Percentiles rank a stretch among this genome's conserved stretches.
Conservation (phyloP, 2,888 invertebrate genomes). For the Thereva nobilitata region DNA sequence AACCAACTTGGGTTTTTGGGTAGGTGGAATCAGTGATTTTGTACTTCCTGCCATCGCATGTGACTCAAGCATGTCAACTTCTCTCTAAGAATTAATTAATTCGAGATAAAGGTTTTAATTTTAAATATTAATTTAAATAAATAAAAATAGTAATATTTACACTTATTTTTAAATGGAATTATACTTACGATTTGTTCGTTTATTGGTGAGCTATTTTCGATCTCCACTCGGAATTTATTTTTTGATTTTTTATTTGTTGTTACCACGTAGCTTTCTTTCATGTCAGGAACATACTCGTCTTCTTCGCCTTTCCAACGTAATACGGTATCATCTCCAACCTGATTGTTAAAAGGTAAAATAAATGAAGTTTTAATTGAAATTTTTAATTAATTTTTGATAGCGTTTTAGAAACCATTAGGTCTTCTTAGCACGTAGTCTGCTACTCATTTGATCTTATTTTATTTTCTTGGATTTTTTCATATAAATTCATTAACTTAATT, state of each 20-base stretch:
- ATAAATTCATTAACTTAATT: too few species aligned
- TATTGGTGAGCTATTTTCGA: neutral
- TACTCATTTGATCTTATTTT: too few species aligned
- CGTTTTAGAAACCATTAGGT: too few species aligned
- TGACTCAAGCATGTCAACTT: conserved; percentile 45
- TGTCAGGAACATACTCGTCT: conserved; percentile 50
- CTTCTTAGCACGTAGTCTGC: too few species aligned
- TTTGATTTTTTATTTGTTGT: conserved; percentile 18
- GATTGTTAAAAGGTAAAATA: too few species aligned
- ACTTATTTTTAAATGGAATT: too few species aligned
- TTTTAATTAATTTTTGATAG: too few species aligned
- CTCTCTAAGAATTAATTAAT: conserved; percentile 18
- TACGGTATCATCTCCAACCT: conserved; percentile 74
- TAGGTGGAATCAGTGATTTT: conserved; percentile 52
- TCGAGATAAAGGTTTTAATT: conserved; percentile 42
- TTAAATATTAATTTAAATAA: conserved; percentile 30
- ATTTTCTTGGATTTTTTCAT: too few species aligned
- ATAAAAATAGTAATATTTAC: too few species aligned
- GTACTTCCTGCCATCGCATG: conserved; percentile 56
- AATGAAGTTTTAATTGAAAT: too few species aligned
- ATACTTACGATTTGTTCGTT: neutral
- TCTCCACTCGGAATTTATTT: conserved; percentile 46
- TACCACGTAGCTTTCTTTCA: conserved; percentile 48
- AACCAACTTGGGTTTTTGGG: neutral
- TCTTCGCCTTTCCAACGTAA: conserved; percentile 70